Evolutionary conservation across 2,888 invertebrate species (phyloP).

Genomic region (Calameuta pallipes): DNA sequence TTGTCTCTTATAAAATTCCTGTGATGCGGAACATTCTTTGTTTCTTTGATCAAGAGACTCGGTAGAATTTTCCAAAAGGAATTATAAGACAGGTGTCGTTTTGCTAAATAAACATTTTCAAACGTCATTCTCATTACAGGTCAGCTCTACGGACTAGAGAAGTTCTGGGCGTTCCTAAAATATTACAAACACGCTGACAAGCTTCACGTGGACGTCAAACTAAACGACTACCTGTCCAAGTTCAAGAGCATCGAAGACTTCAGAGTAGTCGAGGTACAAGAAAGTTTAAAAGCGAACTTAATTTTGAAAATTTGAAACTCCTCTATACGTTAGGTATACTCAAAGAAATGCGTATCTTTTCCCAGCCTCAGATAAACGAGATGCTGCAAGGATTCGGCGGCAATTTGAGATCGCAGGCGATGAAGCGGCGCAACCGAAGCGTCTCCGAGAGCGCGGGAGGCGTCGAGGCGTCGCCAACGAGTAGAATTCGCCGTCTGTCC

Average conservation of each 20-base stretch:
- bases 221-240: conserved; percentile 79
- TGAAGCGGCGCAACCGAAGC: conserved; percentile 73
- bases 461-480: conserved; percentile 50
- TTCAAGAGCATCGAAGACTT: conserved; percentile 93
- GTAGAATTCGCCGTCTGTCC: conserved; percentile 59
- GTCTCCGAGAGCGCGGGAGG: conserved; percentile 74
- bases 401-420: conserved; percentile 64
- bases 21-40: no score
- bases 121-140: conserved; percentile 68
- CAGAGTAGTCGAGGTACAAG: conserved; percentile 77
- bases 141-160: conserved; percentile 97
- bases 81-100: background rate
- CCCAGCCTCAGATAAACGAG: conserved; percentile 74
- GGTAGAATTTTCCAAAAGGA: no score
- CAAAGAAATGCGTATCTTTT: conserved; percentile 31
- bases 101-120: background rate
- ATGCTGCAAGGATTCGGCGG: conserved; percentile 69
- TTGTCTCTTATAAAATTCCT: background rate
- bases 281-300: background rate
- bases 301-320: background rate
- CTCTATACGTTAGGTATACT: background rate
- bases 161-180: conserved; percentile 99
- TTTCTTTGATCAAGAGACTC: no score
- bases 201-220: conserved; percentile 79
- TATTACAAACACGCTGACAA: conserved; percentile 88